A percentile compares a stretch with the other conserved stretches of the same genome.
phyloP scores from a whole-genome alignment of 1,140 invertebrate species.

The Vanessa tameamea region DNA sequence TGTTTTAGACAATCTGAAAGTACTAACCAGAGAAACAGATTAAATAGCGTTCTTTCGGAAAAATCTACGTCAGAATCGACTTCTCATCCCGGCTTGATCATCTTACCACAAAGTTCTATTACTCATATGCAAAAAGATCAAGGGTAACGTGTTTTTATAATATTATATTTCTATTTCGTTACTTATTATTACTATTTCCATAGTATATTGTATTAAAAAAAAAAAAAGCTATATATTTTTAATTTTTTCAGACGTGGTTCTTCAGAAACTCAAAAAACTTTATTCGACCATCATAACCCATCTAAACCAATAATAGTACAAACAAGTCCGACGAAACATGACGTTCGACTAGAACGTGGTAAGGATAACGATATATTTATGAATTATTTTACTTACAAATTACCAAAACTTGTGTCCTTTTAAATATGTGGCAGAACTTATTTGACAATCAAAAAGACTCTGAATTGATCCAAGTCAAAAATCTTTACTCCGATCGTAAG shows the following conservation, averaged over 20 bases:
- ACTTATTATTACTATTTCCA: not conserved
- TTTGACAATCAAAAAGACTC: too few relatives aligned
- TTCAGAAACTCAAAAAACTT: constrained; percentile 63
- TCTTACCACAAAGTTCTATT: constrained; percentile 66
- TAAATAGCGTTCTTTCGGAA: constrained; percentile 64
- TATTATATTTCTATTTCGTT: constrained; percentile 11
- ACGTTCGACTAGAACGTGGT: constrained; percentile 70
- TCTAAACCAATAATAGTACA: constrained; percentile 75
- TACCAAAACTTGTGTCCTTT: too few relatives aligned
- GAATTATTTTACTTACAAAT: too few relatives aligned
- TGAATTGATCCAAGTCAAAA: too few relatives aligned
- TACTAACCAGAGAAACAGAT: constrained; percentile 55
- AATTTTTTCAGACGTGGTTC: constrained; percentile 48
- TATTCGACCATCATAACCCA: constrained; percentile 73
- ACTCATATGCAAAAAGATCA: constrained; percentile 66
- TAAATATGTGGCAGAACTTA: too few relatives aligned
- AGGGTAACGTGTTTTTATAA: constrained; percentile 47
- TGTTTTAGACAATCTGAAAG: constrained; percentile 54
- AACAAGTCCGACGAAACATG: constrained; percentile 64
- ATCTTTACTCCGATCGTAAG: too few relatives aligned
- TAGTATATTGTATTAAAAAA: not conserved
- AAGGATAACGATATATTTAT: constrained; percentile 20
- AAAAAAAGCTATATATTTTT: not conserved
- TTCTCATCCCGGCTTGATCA: constrained; percentile 63
- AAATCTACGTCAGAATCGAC: constrained; percentile 58